Evolutionary conservation across 2,113 vertebrate species (phyloP), one percentile per base, ranked within the genome.

Genomic region (Hippocampus barbouri): DNA sequence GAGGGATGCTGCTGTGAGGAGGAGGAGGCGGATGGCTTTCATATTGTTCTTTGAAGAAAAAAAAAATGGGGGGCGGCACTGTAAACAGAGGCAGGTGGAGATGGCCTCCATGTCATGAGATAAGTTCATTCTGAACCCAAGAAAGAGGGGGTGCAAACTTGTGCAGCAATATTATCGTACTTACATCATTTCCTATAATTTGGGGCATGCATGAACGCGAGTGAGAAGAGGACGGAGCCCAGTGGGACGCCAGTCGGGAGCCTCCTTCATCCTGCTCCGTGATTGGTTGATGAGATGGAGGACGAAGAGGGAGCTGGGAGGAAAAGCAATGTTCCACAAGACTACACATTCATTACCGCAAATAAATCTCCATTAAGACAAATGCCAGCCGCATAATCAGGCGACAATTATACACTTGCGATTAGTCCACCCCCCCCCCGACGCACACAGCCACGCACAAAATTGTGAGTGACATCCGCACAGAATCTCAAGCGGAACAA

Each of bases 291-390:
- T 86, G 78, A 85, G 79, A 87, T 83, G 79, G 78, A 79, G 83
- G 75, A 75, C 79, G 38, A 75, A 67, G 60, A 83, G 81, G 75
- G 82, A 76, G 72, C 67, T 72, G 68, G 71, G 79, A 78, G 79
- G 84, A 78, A 86, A 87, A 82, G 86, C 89, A 90, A 91, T 87
- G 89, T 92, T 92, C 89, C 91, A 90, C 88, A 88, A 90, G 87
- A 88, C 87, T 90, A 91, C 85, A 90, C 91, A 82, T 90, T 88
- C 86, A 91, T 90, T 90, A 92, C 83, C 81, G 80, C 77, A 84
- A 87, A 91, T 90, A 87, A 91, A 90, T 89, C 87, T 83, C 89
- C 86, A 91, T 91, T 90, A 90, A 83, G 41, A 89, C 88, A 90
- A 90, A 90, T 85, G 84, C 74, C 81, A 85, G 70, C 81, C 78